phyloP scores from a whole-genome alignment of 2,797 vertebrate genomes.

The Carcharodon carcharias region DNA sequence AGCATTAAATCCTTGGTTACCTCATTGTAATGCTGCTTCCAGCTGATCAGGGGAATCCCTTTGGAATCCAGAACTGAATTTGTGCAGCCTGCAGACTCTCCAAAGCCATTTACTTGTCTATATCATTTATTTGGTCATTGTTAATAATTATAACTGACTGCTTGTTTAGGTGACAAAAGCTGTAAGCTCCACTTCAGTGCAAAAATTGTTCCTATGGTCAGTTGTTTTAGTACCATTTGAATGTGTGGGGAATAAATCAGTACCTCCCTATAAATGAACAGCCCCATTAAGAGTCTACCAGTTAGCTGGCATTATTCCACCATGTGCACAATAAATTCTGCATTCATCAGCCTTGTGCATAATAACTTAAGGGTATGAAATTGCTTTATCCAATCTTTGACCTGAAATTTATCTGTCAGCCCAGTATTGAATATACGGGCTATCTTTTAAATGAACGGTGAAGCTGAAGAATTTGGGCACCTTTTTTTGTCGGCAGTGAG shows the following conservation, averaged over 20 bases:
- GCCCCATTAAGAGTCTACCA: neutral
- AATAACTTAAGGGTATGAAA: conserved; percentile 7
- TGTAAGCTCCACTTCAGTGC: neutral
- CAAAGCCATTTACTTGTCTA: neutral
- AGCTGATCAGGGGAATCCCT: neutral
- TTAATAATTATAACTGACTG: neutral
- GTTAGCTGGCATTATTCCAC: conserved; percentile 9
- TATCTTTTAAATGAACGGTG: conserved; percentile 36
- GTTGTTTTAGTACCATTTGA: neutral
- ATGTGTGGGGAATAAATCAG: conserved; percentile 33
- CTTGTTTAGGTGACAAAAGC: neutral
- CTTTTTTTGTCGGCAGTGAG: conserved; percentile 47
- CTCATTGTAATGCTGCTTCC: neutral
- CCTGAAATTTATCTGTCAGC: conserved; percentile 30
- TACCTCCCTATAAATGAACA: conserved; percentile 13
- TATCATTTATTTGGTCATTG: neutral
- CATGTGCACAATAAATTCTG: conserved; percentile 2
- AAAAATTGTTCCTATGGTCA: neutral
- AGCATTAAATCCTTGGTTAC: neutral
- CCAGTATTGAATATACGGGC: neutral
- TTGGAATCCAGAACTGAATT: neutral
- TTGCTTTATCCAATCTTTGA: conserved; percentile 26
- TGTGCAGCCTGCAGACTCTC: neutral
- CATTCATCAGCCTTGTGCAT: conserved; percentile 11
- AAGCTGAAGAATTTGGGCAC: conserved; percentile 41